Evolutionary conservation across 2,113 vertebrate genomes (phyloP).

Genomic region (Peromyscus californicus): DNA sequence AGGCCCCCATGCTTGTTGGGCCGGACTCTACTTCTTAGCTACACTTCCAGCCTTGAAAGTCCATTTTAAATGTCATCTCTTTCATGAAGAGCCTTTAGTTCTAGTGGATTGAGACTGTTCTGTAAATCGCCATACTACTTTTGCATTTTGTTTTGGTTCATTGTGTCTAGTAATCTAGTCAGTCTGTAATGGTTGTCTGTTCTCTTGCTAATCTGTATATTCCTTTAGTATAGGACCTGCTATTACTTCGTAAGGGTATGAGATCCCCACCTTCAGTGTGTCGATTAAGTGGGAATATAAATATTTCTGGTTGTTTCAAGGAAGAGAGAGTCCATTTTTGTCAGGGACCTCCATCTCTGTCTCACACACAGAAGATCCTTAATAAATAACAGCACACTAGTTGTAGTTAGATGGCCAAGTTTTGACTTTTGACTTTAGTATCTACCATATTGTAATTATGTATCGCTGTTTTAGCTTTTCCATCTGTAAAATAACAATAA

Average conservation of each 20-base stretch:
- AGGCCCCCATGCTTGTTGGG: no score
- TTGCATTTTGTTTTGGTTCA: neutral
- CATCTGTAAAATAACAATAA: slow-evolving; percentile 38
- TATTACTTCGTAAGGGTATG: neutral
- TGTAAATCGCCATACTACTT: neutral
- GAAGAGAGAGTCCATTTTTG: slow-evolving; percentile 32
- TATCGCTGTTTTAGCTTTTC: neutral
- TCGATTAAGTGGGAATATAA: neutral
- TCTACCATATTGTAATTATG: neutral
- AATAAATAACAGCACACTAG: slow-evolving; percentile 4
- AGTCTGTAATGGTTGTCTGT: neutral
- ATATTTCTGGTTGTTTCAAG: neutral
- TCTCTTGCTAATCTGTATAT: neutral
- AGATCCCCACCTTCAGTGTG: neutral
- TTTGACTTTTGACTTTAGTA: slow-evolving; percentile 43
- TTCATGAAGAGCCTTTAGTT: neutral
- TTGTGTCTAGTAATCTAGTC: neutral
- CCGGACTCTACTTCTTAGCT: neutral
- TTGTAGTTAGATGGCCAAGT: neutral
- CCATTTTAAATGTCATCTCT: neutral
- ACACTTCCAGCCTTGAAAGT: neutral
- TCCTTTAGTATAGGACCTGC: neutral
- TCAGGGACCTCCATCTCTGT: neutral
- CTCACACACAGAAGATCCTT: neutral
- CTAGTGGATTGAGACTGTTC: neutral